A percentile compares a stretch with the other conserved stretches of the same genome.
Evolutionary conservation across 64 coral and sea anemone genomes (phyloP).

Genomic region (Montipora cactus): DNA sequence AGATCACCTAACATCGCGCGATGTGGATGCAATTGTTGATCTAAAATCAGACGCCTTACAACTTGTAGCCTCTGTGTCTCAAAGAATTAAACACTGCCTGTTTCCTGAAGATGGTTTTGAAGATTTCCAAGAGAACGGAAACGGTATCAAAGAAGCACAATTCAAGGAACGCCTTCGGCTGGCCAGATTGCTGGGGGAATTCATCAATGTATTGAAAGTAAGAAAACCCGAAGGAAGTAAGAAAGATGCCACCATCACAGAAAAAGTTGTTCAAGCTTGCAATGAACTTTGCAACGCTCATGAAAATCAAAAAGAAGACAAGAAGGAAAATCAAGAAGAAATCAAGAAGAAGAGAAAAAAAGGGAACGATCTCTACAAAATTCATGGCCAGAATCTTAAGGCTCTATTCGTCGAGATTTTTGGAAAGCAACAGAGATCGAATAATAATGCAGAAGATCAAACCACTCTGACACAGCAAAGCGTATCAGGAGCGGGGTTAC

Average conservation of each 20-base stretch:
- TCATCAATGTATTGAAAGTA: too few relatives aligned
- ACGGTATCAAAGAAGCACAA: too few relatives aligned
- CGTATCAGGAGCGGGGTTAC: not conserved
- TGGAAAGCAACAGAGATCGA: not conserved
- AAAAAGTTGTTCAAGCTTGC: slow-evolving; percentile 11
- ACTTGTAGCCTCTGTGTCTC: too few relatives aligned
- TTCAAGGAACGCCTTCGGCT: too few relatives aligned
- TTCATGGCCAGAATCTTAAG: slow-evolving; percentile 7
- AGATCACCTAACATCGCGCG: too few relatives aligned
- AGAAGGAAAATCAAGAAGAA: not conserved
- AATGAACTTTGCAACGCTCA: not conserved
- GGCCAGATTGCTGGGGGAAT: too few relatives aligned
- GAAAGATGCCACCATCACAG: not conserved
- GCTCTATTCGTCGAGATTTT: slow-evolving; percentile 24
- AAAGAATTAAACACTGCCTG: too few relatives aligned
- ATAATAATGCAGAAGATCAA: not conserved
- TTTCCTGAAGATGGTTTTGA: too few relatives aligned
- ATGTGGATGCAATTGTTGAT: too few relatives aligned
- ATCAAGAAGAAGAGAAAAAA: not conserved
- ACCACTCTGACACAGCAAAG: not conserved
- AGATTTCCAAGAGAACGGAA: too few relatives aligned
- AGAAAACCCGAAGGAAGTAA: too few relatives aligned
- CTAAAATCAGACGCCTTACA: too few relatives aligned
- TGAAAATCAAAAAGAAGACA: not conserved
- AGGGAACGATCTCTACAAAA: slow-evolving; percentile 34